Base-by-base conservation (phyloP, 2,797 vertebrate genomes). In the Sebastes hubbsi region DNA sequence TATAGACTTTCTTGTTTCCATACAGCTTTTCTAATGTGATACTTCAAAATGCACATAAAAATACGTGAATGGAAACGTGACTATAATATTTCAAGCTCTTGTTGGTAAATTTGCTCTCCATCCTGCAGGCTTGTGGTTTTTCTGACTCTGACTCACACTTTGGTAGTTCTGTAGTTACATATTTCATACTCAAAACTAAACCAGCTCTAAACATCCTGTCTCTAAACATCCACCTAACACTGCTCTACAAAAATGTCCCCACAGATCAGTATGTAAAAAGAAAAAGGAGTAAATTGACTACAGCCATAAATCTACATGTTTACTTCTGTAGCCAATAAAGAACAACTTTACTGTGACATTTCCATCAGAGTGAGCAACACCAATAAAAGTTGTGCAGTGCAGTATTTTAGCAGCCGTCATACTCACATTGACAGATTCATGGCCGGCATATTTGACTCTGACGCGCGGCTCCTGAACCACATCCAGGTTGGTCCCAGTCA, bases 341-440 rank as follows among this genome's bases (percentile, higher is more conserved):
- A 81, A 24, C 36, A 54, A 20, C 59, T 80, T 83, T 22, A 58
- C 27, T 61, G 29, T 56, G 52, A 30, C 75, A 36, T 30, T 64
- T 62, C 64, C 54, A 32, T 69, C 62, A 78, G 52, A 79, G 42
- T 20, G 61, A 83, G 62, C 24, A 38, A 49, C 22, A n/a, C 59
- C 70, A 56, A 73, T 77, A 38, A 66, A 73, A 7, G 1, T 3
- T 59, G 5, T 54, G n/a, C 0, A 52, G 16, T n/a, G 13, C 38
- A 25, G 42, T 30, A 42, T 36, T 24, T 76, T 20, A 63, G 59
- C 54, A 59, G 46, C 8, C 61, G 34, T 73, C 59, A 79, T 22
- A 97, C 98, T 97, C 89, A 99, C 98, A 0, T 98, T 99, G 88
- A 98, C 96, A 14, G 97, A 98, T 90, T 99, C 98, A 30, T 96